These are phyloP conservation scores for Ctenoplectra terminalis DNA, from an alignment of 1,140 invertebrate species.

Conservation along the genomic window DNA sequence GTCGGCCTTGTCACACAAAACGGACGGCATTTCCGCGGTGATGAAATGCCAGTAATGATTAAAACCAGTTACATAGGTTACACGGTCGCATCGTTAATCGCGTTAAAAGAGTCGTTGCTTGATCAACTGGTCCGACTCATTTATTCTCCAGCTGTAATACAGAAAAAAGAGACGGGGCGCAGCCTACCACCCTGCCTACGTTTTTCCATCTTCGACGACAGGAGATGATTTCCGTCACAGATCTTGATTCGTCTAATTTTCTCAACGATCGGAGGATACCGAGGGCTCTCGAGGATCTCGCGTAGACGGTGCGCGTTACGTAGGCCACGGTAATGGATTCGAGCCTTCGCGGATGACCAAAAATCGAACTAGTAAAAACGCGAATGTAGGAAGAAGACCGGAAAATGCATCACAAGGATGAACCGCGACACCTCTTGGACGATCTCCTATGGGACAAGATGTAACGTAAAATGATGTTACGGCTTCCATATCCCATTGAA, in stretches of 20 bases:
- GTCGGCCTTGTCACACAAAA: conserved; percentile 67
- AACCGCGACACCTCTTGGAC: conserved; percentile 24
- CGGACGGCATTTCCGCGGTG: conserved; percentile 62
- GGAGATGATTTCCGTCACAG: no score
- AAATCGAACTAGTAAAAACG: conserved; percentile 10
- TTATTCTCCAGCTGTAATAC: background rate
- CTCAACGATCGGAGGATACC: no score
- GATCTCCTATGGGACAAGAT: conserved; percentile 44
- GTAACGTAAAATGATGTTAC: conserved; percentile 47
- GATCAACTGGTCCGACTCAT: conserved; percentile 64
- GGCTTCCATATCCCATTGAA: conserved; percentile 46
- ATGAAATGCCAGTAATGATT: conserved; percentile 68
- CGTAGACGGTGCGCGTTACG: background rate
- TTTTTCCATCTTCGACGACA: no score
- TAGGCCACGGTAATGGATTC: no score
- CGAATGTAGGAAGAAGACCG: conserved; percentile 2
- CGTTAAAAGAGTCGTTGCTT: conserved; percentile 72
- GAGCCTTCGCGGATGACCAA: background rate
- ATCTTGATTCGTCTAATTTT: no score
- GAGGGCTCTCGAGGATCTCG: background rate
- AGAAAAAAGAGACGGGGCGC: background rate
- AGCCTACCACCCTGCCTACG: background rate
- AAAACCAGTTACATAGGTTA: conserved; percentile 75
- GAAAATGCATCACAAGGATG: conserved; percentile 32
- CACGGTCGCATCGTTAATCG: conserved; percentile 72